Evolutionary conservation across 1,140 invertebrate genomes (phyloP).

Genomic region (Drosophila pallidifrons): DNA sequence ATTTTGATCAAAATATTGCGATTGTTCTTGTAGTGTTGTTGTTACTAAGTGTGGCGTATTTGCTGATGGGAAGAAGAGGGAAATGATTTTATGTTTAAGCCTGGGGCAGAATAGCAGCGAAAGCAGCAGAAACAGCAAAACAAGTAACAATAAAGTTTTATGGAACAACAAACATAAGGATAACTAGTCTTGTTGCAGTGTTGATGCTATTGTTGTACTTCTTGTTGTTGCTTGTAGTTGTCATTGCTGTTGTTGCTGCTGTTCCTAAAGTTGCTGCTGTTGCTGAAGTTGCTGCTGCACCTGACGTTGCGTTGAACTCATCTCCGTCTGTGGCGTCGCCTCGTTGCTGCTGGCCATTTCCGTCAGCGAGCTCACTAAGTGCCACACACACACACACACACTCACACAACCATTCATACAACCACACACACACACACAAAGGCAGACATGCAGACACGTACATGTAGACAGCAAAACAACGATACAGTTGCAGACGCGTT

Average conservation of each 20-base stretch:
- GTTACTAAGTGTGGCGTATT: no score
- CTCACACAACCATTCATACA: conserved; percentile 29
- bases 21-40: conserved; percentile 4
- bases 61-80: background rate
- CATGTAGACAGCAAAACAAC: conserved; percentile 28
- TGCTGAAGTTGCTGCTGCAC: conserved; percentile 55
- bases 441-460: conserved; percentile 25
- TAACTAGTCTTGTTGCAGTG: conserved; percentile 25
- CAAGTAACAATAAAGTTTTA: conserved; percentile 76
- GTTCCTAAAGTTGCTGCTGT: conserved; percentile 28
- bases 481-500: conserved; percentile 58
- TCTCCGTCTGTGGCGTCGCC: conserved; percentile 49
- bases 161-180: conserved; percentile 64
- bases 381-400: conserved; percentile 17
- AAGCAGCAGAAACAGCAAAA: conserved; percentile 47
- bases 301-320: conserved; percentile 75
- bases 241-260: conserved; percentile 1
- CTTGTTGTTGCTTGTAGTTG: conserved; percentile 3
- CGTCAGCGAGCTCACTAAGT: conserved; percentile 70
- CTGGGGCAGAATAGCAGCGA: conserved; percentile 47
- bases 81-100: conserved; percentile 70
- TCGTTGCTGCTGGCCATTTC: conserved; percentile 71
- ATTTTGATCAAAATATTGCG: conserved; percentile 6
- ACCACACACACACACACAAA: background rate
- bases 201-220: conserved; percentile 24